Evolutionary conservation across 2,888 invertebrate genomes (phyloP), one percentile per base, ranked within the genome.

Genomic region (Agonopterix subpropinquella): DNA sequence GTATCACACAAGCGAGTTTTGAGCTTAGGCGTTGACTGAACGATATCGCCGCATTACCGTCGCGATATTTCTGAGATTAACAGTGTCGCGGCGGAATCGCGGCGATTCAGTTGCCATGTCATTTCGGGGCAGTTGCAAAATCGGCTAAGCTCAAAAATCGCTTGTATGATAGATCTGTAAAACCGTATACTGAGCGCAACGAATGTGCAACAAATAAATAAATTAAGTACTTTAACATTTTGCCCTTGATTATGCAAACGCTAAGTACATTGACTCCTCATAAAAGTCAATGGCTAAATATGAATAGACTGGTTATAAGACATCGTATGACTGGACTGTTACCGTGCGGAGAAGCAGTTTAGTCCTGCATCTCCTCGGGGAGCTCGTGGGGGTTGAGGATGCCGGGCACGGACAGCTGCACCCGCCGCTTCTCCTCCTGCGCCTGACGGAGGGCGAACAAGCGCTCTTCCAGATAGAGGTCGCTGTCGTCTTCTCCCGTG

Each of bases 401-500:
- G 66, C 98, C 99, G 49, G 98, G 98, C 61, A 99, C 98, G 44
- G 96, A 94, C 85, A 97, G 91, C 89, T 98, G 98, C 64, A 96
- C 92, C 79, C 94, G 92, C 74, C 97, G 92, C 88, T 99, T 99
- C 70, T 98, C 98, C 56, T 95, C 94, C 79, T 99, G 98, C 45
- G 98, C 98, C 69, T 92, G 90, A 61, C 94, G 93, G 58, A 99
- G 91, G 52, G 96, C 94, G 57, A 92, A 92, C 83, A 98, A 96
- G 65, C 99, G 93, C 81, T 99, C 99, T 77, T 99, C 99, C 72
- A 99, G 89, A 89, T 96, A 99, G 73, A 99, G 90, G 88, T 99
- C 99, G 54, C 96, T 94, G 84, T 99, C 98, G 77, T 99, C 99
- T 80, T 98, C 98, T 43, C 99, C 99, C 35, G 98, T 97, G 80